phyloP scores from a whole-genome alignment of 2,888 invertebrate genomes.

The Troides helena region DNA sequence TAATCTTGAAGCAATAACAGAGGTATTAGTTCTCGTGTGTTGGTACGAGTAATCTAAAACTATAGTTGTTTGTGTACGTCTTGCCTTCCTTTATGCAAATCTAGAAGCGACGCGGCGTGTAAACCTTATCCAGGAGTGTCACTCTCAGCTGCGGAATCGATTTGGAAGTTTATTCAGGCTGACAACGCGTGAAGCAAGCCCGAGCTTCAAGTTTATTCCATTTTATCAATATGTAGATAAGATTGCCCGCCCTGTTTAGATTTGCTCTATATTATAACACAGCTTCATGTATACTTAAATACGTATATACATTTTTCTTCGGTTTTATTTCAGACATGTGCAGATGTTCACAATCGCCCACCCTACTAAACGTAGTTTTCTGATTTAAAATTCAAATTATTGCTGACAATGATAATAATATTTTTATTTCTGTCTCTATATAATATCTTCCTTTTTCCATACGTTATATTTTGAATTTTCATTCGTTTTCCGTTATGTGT shows the following conservation, averaged over 20 bases:
- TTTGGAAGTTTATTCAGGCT: constrained; percentile 77
- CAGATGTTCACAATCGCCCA: neutral
- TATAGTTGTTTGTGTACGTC: constrained; percentile 43
- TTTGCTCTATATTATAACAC: constrained; percentile 16
- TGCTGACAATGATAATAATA: no score
- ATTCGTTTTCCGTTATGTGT: no score
- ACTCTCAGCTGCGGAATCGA: constrained; percentile 77
- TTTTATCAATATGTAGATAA: constrained; percentile 43
- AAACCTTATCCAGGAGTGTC: constrained; percentile 70
- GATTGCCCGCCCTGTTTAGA: constrained; percentile 25
- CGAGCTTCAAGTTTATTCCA: constrained; percentile 62
- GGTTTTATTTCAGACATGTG: neutral
- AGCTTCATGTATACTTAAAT: neutral
- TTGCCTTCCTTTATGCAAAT: constrained; percentile 75
- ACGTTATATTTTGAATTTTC: no score
- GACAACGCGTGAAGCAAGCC: constrained; percentile 72
- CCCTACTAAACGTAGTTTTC: no score
- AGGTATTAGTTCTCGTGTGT: neutral
- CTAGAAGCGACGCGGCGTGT: constrained; percentile 54
- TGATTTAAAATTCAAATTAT: no score
- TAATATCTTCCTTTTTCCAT: no score
- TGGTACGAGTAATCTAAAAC: constrained; percentile 26
- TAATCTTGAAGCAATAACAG: neutral
- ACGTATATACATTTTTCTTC: neutral
- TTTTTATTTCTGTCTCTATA: no score